Base-by-base conservation (phyloP, 1,140 invertebrate genomes). In the Tenebrio molitor region DNA sequence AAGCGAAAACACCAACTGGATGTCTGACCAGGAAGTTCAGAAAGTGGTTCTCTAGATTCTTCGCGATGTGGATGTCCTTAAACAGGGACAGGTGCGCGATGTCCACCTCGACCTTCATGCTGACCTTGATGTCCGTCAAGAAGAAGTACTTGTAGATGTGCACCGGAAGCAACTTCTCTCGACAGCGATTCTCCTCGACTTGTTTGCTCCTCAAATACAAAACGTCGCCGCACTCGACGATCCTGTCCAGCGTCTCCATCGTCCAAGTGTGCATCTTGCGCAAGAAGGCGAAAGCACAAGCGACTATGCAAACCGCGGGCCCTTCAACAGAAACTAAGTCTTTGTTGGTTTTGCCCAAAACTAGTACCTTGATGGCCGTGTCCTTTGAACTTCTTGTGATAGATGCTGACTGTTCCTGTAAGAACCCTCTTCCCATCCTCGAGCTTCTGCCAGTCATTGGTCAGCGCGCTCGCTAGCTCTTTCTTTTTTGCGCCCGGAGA, bases 271-370 rank as follows among this genome's bases (percentile, higher is more conserved):
- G 64, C 34, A 71, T 74, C 1, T 71, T 53, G 42, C 42, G 69
- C 14, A 77, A 21, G 29, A 74, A 72, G 1, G 76, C 64, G 29
- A 74, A 74, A 2, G 75, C 69, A 6, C 70, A 44, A 33, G 68
- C 69, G 1, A 76, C 70, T 7, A 76, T 53, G 19, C 76, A 75
- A 42, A 72, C 72, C 65, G 63, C 39, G 68, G 44, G n/a, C n/a
- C n/a, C n/a, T n/a, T n/a, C n/a, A n/a, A n/a, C n/a, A n/a, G n/a
- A n/a, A n/a, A n/a, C n/a, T n/a, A n/a, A n/a, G n/a, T n/a, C n/a
- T n/a, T n/a, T n/a, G n/a, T n/a, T n/a, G n/a, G n/a, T n/a, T n/a
- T n/a, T n/a, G n/a, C n/a, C n/a, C n/a, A n/a, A n/a, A n/a, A n/a
- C n/a, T n/a, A n/a, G n/a, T 17, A 2, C 44, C 44, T 50, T 50